phyloP scores from a whole-genome alignment of 2,113 vertebrate species.

The Mugil cephalus region DNA sequence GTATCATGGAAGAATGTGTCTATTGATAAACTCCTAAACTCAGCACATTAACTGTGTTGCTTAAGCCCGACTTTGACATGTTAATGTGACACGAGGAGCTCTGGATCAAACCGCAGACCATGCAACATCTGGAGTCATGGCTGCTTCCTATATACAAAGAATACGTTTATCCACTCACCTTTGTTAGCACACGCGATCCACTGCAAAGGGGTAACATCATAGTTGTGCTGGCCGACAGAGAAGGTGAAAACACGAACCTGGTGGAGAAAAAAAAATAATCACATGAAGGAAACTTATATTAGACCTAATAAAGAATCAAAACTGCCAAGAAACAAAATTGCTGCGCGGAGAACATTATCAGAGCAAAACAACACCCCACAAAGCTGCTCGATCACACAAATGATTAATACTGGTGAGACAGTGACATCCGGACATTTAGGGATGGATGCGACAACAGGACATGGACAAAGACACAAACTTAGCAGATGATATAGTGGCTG shows the following conservation, averaged over 20 bases:
- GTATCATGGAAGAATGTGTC: too few species aligned
- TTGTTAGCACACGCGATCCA: conserved; percentile 99
- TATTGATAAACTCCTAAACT: too few species aligned
- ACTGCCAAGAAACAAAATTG: background rate
- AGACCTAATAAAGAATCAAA: background rate
- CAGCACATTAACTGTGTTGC: too few species aligned
- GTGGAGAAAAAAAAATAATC: conserved; percentile 5
- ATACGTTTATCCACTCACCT: conserved; percentile 81
- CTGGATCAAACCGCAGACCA: too few species aligned
- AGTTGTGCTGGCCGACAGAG: conserved; percentile 97
- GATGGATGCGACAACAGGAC: conserved; percentile 22
- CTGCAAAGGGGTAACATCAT: conserved; percentile 95
- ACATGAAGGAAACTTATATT: background rate
- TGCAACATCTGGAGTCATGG: background rate
- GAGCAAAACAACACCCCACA: conserved; percentile 14
- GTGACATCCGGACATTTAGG: conserved; percentile 22
- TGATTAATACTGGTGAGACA: conserved; percentile 31
- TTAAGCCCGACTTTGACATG: too few species aligned
- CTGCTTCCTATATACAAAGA: background rate
- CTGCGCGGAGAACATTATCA: too few species aligned
- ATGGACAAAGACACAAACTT: conserved; percentile 42
- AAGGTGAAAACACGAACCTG: conserved; percentile 96
- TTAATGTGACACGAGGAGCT: too few species aligned
- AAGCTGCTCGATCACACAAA: too few species aligned
- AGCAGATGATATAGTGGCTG: conserved; percentile 70